phyloP scores from a whole-genome alignment of 2,113 vertebrate species.

The Trichechus manatus region DNA sequence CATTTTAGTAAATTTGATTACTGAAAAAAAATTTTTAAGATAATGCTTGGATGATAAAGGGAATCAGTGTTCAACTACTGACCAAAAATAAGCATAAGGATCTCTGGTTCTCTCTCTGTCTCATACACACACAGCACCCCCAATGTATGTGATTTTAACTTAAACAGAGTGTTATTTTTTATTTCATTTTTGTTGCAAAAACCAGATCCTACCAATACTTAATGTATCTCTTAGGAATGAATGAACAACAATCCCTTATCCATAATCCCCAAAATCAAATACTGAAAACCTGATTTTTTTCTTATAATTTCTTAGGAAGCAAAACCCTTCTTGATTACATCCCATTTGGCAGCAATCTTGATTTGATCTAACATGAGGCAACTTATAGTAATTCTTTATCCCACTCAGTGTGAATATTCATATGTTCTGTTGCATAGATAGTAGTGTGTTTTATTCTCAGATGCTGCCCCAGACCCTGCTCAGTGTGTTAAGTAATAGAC shows the following conservation, averaged over 20 bases:
- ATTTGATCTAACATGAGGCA: not conserved
- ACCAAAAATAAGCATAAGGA: not conserved
- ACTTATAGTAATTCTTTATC: not conserved
- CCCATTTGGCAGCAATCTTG: not conserved
- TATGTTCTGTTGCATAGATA: not conserved
- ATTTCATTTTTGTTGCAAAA: conserved; percentile 13
- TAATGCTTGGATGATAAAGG: not conserved
- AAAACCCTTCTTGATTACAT: not conserved
- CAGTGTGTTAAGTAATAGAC: not conserved
- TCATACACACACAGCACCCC: not conserved
- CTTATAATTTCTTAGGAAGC: not conserved
- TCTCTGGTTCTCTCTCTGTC: not conserved
- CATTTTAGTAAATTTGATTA: conserved; percentile 21
- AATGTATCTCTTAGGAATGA: not conserved
- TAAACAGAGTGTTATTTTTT: not conserved
- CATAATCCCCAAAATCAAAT: not conserved
- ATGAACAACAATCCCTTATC: not conserved
- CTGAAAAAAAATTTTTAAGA: not conserved
- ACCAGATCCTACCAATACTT: not conserved
- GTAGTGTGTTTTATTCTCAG: not conserved
- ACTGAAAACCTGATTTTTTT: not conserved
- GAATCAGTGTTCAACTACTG: not conserved
- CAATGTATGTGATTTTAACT: not conserved
- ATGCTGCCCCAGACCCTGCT: not conserved
- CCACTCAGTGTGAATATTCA: not conserved